These are phyloP conservation scores for Rhamnusium bicolor DNA, from an alignment of 2,888 invertebrate genomes.

Conservation along the genomic window DNA sequence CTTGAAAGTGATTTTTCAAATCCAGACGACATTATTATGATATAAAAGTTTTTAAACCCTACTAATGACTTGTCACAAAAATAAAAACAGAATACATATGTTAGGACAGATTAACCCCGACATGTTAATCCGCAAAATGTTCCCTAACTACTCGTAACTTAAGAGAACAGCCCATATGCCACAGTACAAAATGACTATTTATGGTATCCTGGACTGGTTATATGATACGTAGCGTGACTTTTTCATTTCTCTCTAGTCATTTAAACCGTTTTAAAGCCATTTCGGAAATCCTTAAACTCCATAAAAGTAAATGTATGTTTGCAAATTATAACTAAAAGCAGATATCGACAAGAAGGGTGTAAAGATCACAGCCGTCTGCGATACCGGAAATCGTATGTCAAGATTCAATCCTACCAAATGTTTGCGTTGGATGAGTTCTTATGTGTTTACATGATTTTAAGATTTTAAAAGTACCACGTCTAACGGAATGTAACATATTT, in stretches of 20 bases:
- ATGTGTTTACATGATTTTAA: conserved; percentile 52
- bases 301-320: conserved; percentile 59
- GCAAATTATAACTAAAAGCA: conserved; percentile 57
- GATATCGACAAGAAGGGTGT: conserved; percentile 44
- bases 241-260: conserved; percentile 45
- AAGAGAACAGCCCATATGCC: conserved; percentile 37
- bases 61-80: conserved; percentile 38
- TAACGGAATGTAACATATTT: conserved; percentile 52
- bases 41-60: conserved; percentile 31
- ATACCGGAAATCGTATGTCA: conserved; percentile 55
- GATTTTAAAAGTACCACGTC: conserved; percentile 48
- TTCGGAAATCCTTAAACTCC: conserved; percentile 62
- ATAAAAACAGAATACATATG: conserved; percentile 38
- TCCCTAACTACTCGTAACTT: conserved; percentile 35
- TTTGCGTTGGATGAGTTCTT: conserved; percentile 47
- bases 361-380: conserved; percentile 42
- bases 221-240: conserved; percentile 17
- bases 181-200: conserved; percentile 30
- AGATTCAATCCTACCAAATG: conserved; percentile 54
- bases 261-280: conserved; percentile 55
- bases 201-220: conserved; percentile 42
- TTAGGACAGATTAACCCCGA: conserved; percentile 46
- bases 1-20: background rate
- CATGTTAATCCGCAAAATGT: conserved; percentile 49
- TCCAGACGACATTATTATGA: conserved; percentile 23